Base-by-base conservation (phyloP, 2,113 vertebrate species). In the Ictalurus furcatus region DNA sequence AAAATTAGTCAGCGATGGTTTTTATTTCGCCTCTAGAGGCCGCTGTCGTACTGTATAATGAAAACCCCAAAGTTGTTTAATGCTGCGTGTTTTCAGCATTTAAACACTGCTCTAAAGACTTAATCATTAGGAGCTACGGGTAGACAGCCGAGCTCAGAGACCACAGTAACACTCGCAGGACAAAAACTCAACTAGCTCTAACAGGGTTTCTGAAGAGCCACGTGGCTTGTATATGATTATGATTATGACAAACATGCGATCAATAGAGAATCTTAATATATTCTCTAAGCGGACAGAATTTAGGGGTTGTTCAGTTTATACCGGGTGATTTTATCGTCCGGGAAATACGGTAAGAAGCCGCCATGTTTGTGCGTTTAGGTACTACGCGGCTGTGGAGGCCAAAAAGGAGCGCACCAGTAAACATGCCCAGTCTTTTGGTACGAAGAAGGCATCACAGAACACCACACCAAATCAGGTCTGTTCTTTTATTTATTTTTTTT, bases 341-440 rank as follows among this genome's bases (percentile, higher is more conserved):
- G 37, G 2, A 52, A 25, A 23, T 28, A 78, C 28, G 28, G 28
- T n/a, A 89, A 19, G 0, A 76, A 54, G 8, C 25, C 88, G 16
- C 73, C 16, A 76, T 86, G 89, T 28, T 89, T 84, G 67, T 84
- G 76, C 85, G 58, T 80, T 88, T 74, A 98, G 97, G 88, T 97
- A 97, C 88, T 97, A 97, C 0, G 92, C 96, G 0, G 97, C 97
- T 0, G 94, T 97, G 11, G 97, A 98, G 54, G 96, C 97, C 61
- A 98, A 97, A 90, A 98, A 98, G 91, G 97, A 98, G 54, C 95
- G 97, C 6, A 95, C 95, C 74, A 98, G 97, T 91, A 98, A 97
- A 87, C 96, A 98, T 0, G 96, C 97, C 5, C 97, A 98, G 90
- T 97, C 96, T 0, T 98, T 98, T 48, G 97, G 97, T n/a, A 91